A percentile compares a stretch with the other conserved stretches of the same genome.
These are phyloP conservation scores for Poeciliopsis gracilis DNA, from an alignment of 2,797 vertebrate genomes.

Conservation along the genomic window DNA sequence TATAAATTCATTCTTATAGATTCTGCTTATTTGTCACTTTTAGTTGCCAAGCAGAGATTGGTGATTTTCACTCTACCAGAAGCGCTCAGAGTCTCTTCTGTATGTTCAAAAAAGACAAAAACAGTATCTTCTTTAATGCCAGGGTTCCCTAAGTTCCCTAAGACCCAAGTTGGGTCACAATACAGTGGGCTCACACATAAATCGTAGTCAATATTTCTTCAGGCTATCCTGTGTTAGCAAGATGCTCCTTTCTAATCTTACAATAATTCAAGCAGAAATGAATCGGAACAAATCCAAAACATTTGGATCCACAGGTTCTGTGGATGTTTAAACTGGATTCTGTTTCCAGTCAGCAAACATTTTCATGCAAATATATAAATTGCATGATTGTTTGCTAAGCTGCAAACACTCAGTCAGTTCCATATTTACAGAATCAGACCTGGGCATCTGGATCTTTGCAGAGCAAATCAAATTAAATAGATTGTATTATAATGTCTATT, in stretches of 20 bases:
- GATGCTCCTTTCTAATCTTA: neutral
- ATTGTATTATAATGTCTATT: conserved; percentile 46
- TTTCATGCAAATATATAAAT: neutral
- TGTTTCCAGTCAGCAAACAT: neutral
- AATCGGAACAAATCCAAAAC: neutral
- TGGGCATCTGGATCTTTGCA: conserved; percentile 58
- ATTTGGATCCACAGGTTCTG: neutral
- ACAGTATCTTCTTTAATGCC: neutral
- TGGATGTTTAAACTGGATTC: neutral
- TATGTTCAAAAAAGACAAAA: neutral
- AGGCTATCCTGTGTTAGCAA: too few species aligned
- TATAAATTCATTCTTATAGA: neutral
- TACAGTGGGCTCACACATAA: neutral
- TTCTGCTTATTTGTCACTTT: neutral
- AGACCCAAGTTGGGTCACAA: too few species aligned
- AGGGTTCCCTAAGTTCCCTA: neutral
- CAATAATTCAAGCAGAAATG: neutral
- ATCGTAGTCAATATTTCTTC: neutral
- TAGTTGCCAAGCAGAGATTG: neutral
- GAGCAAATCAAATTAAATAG: conserved; percentile 47
- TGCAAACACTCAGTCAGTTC: neutral
- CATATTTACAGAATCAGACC: conserved; percentile 27
- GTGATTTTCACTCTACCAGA: neutral
- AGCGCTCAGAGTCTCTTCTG: neutral
- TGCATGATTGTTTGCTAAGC: neutral